These are phyloP conservation scores for Notoglanidium macrostoma DNA, from an alignment of 2,797 vertebrate species.

Conservation along the genomic window DNA sequence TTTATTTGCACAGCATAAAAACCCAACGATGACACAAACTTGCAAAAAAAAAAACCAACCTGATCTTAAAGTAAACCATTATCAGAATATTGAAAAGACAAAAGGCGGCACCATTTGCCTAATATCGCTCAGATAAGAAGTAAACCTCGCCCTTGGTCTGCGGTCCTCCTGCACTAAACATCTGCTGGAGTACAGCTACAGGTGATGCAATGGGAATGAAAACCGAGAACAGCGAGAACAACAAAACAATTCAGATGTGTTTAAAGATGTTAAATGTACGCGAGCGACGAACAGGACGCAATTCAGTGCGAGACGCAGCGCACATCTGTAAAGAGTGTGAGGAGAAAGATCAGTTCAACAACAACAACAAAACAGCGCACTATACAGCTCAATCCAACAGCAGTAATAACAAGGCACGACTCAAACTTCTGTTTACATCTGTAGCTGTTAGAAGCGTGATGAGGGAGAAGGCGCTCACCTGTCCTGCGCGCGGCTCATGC, in stretches of 20 bases:
- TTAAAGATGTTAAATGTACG: neutral
- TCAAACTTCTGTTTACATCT: neutral
- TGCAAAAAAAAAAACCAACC: no score
- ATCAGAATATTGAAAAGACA: neutral
- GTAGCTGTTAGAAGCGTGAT: neutral
- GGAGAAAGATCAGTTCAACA: neutral
- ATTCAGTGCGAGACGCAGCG: neutral
- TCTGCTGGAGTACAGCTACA: slow-evolving; percentile 45
- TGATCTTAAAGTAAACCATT: neutral
- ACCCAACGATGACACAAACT: neutral
- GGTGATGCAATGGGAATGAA: slow-evolving; percentile 36
- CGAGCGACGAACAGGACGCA: neutral
- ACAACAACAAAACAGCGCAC: neutral
- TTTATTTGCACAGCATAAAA: neutral
- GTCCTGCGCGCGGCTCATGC: slow-evolving; percentile 72
- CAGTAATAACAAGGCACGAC: neutral
- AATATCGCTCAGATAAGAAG: neutral
- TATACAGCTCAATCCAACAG: neutral
- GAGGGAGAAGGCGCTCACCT: slow-evolving; percentile 68
- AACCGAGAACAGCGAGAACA: neutral
- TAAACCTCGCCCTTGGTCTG: slow-evolving; percentile 16
- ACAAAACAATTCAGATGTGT: neutral
- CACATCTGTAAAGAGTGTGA: neutral
- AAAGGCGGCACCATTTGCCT: neutral
- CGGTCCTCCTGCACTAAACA: slow-evolving; percentile 1